A percentile compares a stretch with the other conserved stretches of the same genome.
phyloP scores from a whole-genome alignment of 2,888 invertebrate genomes.

The Noctua janthe region DNA sequence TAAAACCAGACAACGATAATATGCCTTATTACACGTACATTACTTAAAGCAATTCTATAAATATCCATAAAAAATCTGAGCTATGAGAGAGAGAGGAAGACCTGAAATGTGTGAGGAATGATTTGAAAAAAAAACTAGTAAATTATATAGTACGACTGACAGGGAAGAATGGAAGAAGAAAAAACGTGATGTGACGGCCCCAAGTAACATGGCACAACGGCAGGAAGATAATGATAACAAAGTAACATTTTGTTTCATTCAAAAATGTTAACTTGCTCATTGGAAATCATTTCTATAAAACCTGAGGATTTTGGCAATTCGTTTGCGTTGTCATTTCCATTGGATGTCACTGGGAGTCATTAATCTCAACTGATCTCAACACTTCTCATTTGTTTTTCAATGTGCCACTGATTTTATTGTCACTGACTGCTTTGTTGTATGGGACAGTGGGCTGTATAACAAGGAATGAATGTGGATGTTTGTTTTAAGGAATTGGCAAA shows the following conservation, averaged over 20 bases:
- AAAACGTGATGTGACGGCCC: background rate
- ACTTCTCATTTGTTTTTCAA: conserved; percentile 32
- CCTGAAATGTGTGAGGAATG: background rate
- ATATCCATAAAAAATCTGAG: background rate
- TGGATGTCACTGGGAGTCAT: conserved; percentile 21
- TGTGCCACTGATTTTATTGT: conserved; percentile 31
- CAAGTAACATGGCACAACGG: background rate
- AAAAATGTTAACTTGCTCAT: background rate
- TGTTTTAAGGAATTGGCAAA: conserved; percentile 25
- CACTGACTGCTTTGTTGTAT: conserved; percentile 37
- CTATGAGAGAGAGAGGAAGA: background rate
- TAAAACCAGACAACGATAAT: conserved; percentile 40
- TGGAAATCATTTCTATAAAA: conserved; percentile 16
- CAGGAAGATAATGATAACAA: background rate
- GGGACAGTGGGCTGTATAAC: conserved; percentile 29
- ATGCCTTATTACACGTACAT: conserved; percentile 20
- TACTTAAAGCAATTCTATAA: conserved; percentile 2
- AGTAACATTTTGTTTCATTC: background rate
- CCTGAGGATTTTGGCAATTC: conserved; percentile 18
- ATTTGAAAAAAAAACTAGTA: background rate
- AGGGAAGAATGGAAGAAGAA: background rate
- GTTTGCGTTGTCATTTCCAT: conserved; percentile 30
- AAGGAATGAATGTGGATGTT: conserved; percentile 24
- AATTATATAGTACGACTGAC: background rate
- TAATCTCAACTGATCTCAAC: conserved; percentile 44